phyloP scores from a whole-genome alignment of 1,140 invertebrate species.

The Ceratina australensis region DNA sequence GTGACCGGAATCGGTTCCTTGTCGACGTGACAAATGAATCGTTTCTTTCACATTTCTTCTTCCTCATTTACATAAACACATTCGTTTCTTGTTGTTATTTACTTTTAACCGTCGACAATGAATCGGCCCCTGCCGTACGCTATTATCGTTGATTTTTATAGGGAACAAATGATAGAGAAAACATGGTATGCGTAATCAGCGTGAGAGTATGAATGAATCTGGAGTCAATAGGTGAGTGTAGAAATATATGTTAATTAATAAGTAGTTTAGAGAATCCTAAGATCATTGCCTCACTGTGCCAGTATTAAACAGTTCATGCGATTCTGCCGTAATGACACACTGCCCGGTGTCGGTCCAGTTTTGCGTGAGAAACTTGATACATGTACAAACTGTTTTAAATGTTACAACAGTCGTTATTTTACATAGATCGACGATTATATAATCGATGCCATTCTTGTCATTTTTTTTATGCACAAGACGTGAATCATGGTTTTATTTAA shows the following conservation, averaged over 20 bases:
- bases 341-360: constrained; percentile 73
- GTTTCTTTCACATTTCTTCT: not conserved
- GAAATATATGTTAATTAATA: constrained; percentile 35
- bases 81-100: not conserved
- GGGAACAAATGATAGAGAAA: constrained; percentile 21
- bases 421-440: no score
- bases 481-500: no score
- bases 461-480: no score
- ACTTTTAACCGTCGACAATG: constrained; percentile 18
- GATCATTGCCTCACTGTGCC: constrained; percentile 76
- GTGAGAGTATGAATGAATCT: constrained; percentile 14
- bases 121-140: constrained; percentile 47
- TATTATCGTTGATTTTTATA: constrained; percentile 57
- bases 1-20: constrained; percentile 39
- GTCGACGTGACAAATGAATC: constrained; percentile 7
- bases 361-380: constrained; percentile 62
- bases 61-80: no score
- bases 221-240: constrained; percentile 46
- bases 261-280: constrained; percentile 67
- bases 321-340: constrained; percentile 76
- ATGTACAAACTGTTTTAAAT: constrained; percentile 22
- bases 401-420: constrained; percentile 3
- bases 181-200: constrained; percentile 12
- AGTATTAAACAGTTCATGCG: constrained; percentile 65
- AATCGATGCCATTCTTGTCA: no score